Evolutionary conservation across 2,888 invertebrate species (phyloP), one percentile per base, ranked within the genome.

Genomic region (Hyposoter didymator): DNA sequence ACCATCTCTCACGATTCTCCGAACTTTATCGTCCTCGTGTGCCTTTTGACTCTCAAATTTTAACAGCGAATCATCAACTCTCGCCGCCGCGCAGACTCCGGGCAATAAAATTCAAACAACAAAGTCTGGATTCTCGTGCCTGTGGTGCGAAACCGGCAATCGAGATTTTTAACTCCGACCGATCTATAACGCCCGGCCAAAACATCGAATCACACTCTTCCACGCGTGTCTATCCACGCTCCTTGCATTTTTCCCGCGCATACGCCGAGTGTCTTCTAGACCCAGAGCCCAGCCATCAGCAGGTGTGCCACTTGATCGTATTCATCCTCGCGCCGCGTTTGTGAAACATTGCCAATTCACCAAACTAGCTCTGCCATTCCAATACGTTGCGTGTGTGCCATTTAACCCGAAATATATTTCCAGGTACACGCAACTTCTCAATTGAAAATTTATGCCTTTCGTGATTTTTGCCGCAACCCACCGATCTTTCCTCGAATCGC

Each of bases 281-380:
- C 66, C 70, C 66, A 75, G 75, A 85, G 28, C 79, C 66, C 10
- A 66, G 47, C 39, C 82, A 76, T 82, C 70, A 67, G 85, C 85
- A 85, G 85, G 83, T 85, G 82, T 75, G 78, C 43, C 43, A 28
- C 19, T 7, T 14, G 72, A 73, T 73, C 66, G 43, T 66, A 73
- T 52, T 66, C 39, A 39, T 28, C 35, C 6, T 35, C 35, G 35
- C 28, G 6, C 43, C 19, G 49, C 19, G 39, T 79, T 72, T 78
- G 75, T 72, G 76, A 82, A 72, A 72, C 52, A 55, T 55, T 55
- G 52, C 47, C 73, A 76, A 80, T 82, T 76, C 59, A 52, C 73
- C 78, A 84, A 87, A 88, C 89, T 90, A 88, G 88, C 35, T 35
- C 88, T 89, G 87, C 87, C 75, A 82, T 88, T 67, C 62, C 86